Evolutionary conservation across 2,888 invertebrate genomes (phyloP), one percentile per base, ranked within the genome.

Genomic region (Cerceris ruficornis): DNA sequence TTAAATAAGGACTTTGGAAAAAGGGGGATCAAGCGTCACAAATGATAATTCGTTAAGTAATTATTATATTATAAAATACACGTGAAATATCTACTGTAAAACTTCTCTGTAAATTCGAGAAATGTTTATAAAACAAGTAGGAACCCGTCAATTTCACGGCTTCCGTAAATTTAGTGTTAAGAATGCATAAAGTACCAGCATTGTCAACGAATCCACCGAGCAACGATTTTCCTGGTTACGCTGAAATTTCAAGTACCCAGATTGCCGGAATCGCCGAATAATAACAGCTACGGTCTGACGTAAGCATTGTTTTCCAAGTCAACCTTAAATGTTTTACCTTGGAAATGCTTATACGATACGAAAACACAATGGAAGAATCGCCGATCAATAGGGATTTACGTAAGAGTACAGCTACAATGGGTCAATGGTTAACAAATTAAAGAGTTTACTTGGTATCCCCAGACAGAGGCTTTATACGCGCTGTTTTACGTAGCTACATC

Each of bases 401-500:
- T 59, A 64, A 67, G 64, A 52, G 46, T 66, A 67, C 15, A 71
- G 69, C 67, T 42, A 43, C 41, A 41, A 54, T 15, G 43, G 42
- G 58, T 60, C 60, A 72, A 15, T 15, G 50, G 14, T 13, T 59
- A 13, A 41, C 43, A 41, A 52, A 74, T 80, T 74, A 64, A 70
- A 50, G 54, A 41, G 52, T 65, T 69, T 54, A 14, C 49, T 28
- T 59, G 42, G 43, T 67, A 55, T 50, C 28, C 49, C 54, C 52
- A 60, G 50, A n/a, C 59, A 64, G 46, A 50, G 52, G 64, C 15
- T 52, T 64, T 52, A 14, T 14, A 49, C 15, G 39, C 11, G 28
- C 52, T 43, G 42, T 9, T 54, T 54, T 64, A 61, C 69, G 28
- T 17, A 62, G 57, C 58, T 77, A 78, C 49, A 72, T 73, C 71